phyloP scores from a whole-genome alignment of 2,888 invertebrate species.

The Ptychoptera albimana region DNA sequence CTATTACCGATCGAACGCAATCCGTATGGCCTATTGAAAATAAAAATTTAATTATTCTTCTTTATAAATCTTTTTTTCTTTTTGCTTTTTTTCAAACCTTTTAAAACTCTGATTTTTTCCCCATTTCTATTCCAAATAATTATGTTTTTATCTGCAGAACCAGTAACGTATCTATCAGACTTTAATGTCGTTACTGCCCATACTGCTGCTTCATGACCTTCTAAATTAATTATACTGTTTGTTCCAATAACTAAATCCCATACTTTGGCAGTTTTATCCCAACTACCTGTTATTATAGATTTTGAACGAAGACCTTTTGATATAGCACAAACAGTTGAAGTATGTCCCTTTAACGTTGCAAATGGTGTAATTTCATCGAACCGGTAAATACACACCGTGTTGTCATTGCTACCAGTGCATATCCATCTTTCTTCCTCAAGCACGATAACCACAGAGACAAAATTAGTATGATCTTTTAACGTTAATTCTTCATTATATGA shows the following conservation, averaged over 20 bases:
- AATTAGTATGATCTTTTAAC: conserved; percentile 68
- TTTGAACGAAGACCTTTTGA: conserved; percentile 32
- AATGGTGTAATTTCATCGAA: conserved; percentile 51
- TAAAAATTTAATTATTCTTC: conserved; percentile 15
- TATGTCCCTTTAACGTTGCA: conserved; percentile 57
- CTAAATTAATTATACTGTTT: conserved; percentile 38
- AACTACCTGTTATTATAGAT: conserved; percentile 69
- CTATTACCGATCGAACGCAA: conserved; percentile 69
- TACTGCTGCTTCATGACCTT: conserved; percentile 68
- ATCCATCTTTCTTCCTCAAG: conserved; percentile 60
- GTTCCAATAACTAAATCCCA: conserved; percentile 50
- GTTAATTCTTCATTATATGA: conserved; percentile 49
- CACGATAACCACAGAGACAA: conserved; percentile 67
- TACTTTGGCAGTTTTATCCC: conserved; percentile 78
- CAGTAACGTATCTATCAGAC: conserved; percentile 50
- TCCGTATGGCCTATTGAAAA: conserved; percentile 88
- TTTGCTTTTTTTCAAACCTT: conserved; percentile 33
- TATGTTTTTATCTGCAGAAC: conserved; percentile 84
- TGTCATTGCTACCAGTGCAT: conserved; percentile 81
- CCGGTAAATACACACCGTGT: conserved; percentile 62
- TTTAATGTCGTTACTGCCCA: conserved; percentile 55
- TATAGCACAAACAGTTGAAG: conserved; percentile 34
- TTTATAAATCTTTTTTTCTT: too few relatives aligned
- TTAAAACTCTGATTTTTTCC: conserved; percentile 43
- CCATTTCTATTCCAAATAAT: conserved; percentile 66